Percentiles rank a stretch among this genome's conserved stretches.
These are phyloP conservation scores for Aurelia coerulea DNA, from an alignment of 30 jellyfish, hydroid and myxozoan genomes.

Conservation along the genomic window DNA sequence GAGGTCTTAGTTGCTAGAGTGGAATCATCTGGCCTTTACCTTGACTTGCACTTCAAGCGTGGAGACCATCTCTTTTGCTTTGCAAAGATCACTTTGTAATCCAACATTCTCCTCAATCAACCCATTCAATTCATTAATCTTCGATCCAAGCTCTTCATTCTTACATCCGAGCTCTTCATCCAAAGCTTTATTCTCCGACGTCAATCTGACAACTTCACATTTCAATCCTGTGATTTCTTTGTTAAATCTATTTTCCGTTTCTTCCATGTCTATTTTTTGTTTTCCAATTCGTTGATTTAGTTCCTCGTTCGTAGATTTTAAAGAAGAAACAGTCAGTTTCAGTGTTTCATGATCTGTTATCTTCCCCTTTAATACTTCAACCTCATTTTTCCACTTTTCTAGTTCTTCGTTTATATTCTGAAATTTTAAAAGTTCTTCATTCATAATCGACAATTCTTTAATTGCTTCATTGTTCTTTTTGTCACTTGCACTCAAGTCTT, in stretches of 20 bases:
- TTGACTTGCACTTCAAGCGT: constrained; percentile 25
- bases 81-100: constrained; percentile 20
- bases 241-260: neutral
- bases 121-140: neutral
- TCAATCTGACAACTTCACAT: neutral
- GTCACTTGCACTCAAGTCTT: neutral
- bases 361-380: neutral
- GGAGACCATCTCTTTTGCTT: constrained; percentile 29
- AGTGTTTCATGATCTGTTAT: too few species aligned
- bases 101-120: constrained; percentile 26
- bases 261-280: neutral
- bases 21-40: constrained; percentile 3
- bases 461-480: neutral
- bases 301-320: too few species aligned
- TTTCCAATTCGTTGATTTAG: neutral
- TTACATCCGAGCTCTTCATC: constrained; percentile 18
- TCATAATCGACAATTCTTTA: neutral
- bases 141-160: constrained; percentile 28
- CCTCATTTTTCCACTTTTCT: neutral
- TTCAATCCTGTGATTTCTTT: neutral
- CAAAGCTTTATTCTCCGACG: constrained; percentile 18
- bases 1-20: too few species aligned
- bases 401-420: neutral
- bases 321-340: too few species aligned
- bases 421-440: neutral